A percentile compares a stretch with the other conserved stretches of the same genome.
Conservation (phyloP, 2,888 invertebrate genomes). For the Halocaridina rubra region DNA sequence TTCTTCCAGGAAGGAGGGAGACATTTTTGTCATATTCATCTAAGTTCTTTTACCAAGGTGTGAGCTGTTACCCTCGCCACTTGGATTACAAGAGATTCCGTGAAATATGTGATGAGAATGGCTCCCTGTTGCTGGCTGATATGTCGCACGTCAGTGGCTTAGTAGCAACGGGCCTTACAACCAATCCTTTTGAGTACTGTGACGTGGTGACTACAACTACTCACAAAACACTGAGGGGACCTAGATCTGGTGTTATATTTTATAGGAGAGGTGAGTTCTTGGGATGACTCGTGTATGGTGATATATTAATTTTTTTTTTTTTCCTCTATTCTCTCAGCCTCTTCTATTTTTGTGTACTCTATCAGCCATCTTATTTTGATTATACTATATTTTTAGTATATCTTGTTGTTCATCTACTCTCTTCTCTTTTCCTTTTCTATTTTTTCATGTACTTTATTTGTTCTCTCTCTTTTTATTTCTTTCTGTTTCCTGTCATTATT, state of each 20-base stretch:
- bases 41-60: constrained; percentile 70
- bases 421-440: not conserved
- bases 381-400: too few relatives aligned
- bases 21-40: too few relatives aligned
- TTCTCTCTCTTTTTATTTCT: not conserved
- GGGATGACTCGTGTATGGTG: too few relatives aligned
- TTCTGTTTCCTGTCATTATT: not conserved
- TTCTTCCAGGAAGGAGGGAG: too few relatives aligned
- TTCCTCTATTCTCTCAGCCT: too few relatives aligned
- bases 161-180: constrained; percentile 88
- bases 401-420: too few relatives aligned
- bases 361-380: too few relatives aligned
- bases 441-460: not conserved
- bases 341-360: too few relatives aligned
- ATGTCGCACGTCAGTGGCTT: constrained; percentile 97
- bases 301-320: too few relatives aligned
- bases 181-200: constrained; percentile 89
- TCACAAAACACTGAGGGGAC: constrained; percentile 86
- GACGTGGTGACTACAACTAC: constrained; percentile 96
- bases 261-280: constrained; percentile 79
- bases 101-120: constrained; percentile 80
- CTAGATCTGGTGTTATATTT: constrained; percentile 91
- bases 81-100: constrained; percentile 83
- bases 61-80: constrained; percentile 92
- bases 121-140: constrained; percentile 90